These are phyloP conservation scores for Ectobius pallidus DNA, from an alignment of 2,888 invertebrate genomes.

Conservation along the genomic window DNA sequence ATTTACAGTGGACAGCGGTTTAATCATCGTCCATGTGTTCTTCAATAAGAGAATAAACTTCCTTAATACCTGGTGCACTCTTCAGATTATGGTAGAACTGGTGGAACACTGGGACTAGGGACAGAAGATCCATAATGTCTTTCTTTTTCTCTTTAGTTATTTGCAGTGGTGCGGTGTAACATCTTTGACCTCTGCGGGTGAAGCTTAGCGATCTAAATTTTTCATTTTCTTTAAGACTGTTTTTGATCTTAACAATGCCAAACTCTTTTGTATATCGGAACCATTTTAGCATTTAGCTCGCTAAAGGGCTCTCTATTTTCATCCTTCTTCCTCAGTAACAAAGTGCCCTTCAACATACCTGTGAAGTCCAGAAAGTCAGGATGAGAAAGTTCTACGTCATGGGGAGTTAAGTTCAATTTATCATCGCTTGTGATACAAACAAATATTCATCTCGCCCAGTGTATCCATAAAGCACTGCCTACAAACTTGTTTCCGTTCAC, in stretches of 20 bases:
- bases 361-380: slow-evolving; percentile 13
- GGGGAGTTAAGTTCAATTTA: not conserved
- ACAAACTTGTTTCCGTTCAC: slow-evolving; percentile 17
- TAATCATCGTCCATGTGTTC: too few species aligned
- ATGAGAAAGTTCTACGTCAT: slow-evolving; percentile 1
- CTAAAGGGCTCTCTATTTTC: slow-evolving; percentile 10
- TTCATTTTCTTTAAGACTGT: slow-evolving; percentile 7
- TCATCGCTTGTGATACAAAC: slow-evolving; percentile 2
- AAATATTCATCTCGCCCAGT: too few species aligned
- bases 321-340: too few species aligned
- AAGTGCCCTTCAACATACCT: not conserved
- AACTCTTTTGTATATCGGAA: slow-evolving; percentile 18
- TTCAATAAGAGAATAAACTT: slow-evolving; percentile 10
- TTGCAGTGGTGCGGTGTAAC: slow-evolving; percentile 10
- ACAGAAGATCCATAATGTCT: slow-evolving; percentile 18
- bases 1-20: slow-evolving; percentile 7
- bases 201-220: too few species aligned
- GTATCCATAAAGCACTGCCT: not conserved
- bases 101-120: slow-evolving; percentile 16
- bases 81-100: slow-evolving; percentile 18
- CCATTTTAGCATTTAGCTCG: slow-evolving; percentile 18
- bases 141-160: slow-evolving; percentile 14
- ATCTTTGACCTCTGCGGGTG: not conserved
- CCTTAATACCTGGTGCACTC: not conserved
- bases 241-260: slow-evolving; percentile 5